Evolutionary conservation across 1,140 invertebrate genomes (phyloP).

Genomic region (Calosoma granatense): DNA sequence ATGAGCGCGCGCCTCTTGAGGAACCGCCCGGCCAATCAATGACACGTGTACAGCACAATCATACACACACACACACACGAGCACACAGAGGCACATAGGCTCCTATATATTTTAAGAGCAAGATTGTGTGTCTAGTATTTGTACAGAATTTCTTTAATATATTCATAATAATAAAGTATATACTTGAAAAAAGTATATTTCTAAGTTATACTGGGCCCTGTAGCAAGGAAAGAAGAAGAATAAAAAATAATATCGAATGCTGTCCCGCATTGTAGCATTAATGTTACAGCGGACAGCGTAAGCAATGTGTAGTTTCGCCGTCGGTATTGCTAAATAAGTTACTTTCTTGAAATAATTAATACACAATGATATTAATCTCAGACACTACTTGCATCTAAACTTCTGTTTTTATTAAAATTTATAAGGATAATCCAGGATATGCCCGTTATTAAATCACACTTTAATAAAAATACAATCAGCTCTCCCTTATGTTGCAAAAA

Average conservation of each 20-base stretch:
- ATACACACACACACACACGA: slow-evolving; percentile 15
- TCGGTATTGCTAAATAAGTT: too few relatives aligned
- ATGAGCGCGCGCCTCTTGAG: slow-evolving; percentile 3
- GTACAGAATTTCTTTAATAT: neutral
- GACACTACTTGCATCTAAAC: too few relatives aligned
- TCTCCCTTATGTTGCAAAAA: too few relatives aligned
- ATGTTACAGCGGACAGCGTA: too few relatives aligned
- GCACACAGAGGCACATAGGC: slow-evolving; percentile 9
- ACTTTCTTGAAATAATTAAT: too few relatives aligned
- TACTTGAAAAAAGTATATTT: neutral
- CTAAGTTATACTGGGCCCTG: neutral
- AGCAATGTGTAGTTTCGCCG: too few relatives aligned
- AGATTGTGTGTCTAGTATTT: neutral
- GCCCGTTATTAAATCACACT: too few relatives aligned
- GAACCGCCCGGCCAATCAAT: slow-evolving; percentile 15
- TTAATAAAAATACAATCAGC: too few relatives aligned
- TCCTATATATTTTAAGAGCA: neutral
- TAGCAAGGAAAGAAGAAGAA: neutral
- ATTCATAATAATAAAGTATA: neutral
- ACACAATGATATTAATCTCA: too few relatives aligned
- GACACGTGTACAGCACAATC: slow-evolving; percentile 16
- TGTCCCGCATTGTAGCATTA: too few relatives aligned
- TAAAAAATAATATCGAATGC: neutral
- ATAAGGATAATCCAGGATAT: too few relatives aligned
- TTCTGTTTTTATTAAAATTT: neutral